Base-by-base conservation (phyloP, 2,888 invertebrate genomes). In the Mongoloraphidia duomilia region DNA sequence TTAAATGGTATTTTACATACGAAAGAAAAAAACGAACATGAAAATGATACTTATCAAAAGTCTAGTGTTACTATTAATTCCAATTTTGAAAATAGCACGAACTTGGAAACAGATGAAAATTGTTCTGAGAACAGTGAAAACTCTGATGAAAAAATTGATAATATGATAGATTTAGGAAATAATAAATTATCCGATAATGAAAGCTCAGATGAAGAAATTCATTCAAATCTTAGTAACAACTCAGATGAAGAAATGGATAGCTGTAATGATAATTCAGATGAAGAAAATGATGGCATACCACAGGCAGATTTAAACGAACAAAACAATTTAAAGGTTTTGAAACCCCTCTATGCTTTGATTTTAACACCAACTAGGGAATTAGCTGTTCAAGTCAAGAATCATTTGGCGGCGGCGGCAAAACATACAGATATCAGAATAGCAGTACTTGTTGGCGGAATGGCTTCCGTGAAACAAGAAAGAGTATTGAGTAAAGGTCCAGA, bases 331-430 rank as follows among this genome's bases (percentile, higher is more conserved):
- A 38, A 34, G 17, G n/a, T 37, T 5, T 33, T 42, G 2, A 77
- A 77, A 54, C 79, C 79, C 1, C 65, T 93, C 26, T 85, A 84
- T 63, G 92, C 91, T 0, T 69, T 98, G 5, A 83, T 98, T 49
- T 65, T 98, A 45, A 93, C 96, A 0, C 98, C 98, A 0, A 98
- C 98, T 0, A 76, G 98, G 62, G 98, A 98, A 65, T 70, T 98
- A 50, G 97, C 96, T 0, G 80, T 97, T 44, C 98, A 98, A 72
- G 84, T 98, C 38, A 85, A 82, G 62, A 80, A 87, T 59, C 95
- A 96, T 70, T 67, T 97, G 39, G 74, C 73, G 36, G 78, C 80
- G 8, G 80, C 82, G 3, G 82, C 90, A 1, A 89, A 87, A 69
- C 83, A 86, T 63, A 87, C 92, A 44, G 76, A 75, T 54, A 76